Evolutionary conservation across 2,888 invertebrate species (phyloP), one percentile per base, ranked within the genome.

Genomic region (Operophtera brumata): DNA sequence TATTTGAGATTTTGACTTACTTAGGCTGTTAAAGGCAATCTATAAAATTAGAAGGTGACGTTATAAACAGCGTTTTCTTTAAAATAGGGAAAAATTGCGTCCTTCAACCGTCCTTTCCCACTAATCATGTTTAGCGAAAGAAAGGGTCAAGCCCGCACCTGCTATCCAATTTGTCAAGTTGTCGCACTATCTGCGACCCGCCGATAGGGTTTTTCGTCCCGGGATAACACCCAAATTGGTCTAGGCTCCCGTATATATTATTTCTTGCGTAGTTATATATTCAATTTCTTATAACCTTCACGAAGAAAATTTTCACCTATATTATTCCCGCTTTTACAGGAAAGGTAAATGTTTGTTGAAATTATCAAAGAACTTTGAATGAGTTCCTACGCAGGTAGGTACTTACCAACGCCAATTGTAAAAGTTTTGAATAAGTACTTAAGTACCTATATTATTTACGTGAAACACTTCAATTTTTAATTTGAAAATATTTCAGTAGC

Each of bases 121-220:
- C 66, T 66, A 68, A 70, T 68, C 65, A 66, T 64, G 64, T 67
- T 69, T 67, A 52, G 60, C 53, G 42, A 66, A 66, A 62, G 64
- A 69, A 67, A 69, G 69, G 71, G 69, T 68, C 68, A 62, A 59
- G 41, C 57, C 52, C 44, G 54, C 69, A 72, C 70, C 73, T 70
- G 71, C 58, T 57, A 56, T 62, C 62, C 69, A 66, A 71, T 72
- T 72, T 71, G 59, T 72, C 72, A 71, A 66, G 55, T 59, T 61
- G 59, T 50, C 59, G 46, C 49, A 53, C 61, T 65, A 62, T 61
- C 57, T 46, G 1, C 20, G 12, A 14, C 28, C 6, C 39, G 36
- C 32, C 49, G 34, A 50, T 52, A 57, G 32, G 47, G 41, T 41
- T 47, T 43, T 57, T 47, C 30, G 34, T 8, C 9, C 8, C 10